Evolutionary conservation across 2,888 invertebrate species (phyloP), one percentile per base, ranked within the genome.

Genomic region (Tridacna gigas): DNA sequence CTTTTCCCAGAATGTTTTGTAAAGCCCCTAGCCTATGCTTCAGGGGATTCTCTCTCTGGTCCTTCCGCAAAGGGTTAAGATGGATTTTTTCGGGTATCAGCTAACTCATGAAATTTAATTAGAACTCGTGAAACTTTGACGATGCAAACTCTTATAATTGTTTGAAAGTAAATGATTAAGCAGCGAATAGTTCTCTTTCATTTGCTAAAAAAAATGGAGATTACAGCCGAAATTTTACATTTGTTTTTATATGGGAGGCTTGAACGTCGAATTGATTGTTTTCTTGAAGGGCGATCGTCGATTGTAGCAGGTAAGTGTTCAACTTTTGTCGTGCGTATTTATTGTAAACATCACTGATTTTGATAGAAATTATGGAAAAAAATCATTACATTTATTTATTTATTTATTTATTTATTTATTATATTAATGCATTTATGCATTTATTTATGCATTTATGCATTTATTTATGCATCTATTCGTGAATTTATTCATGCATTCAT

Each of bases 181-280:
- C 20, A 20, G 4, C 56, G 4, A 18, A 20, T 56, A 1, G 4
- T 56, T 56, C 9, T 56, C 2, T 56, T 56, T n/a, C 56, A 56
- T 18, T 18, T 20, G 20, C 56, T 20, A 20, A 25, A 61, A 12
- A 65, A 22, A 28, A 77, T 82, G 79, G 82, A 84, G 51, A 84
- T 84, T 20, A 84, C 74, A 61, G 67, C 77, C 3, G 66, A 79
- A 12, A 26, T 84, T 22, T 67, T 84, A 18, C 74, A 80, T 77
- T 51, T 84, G 48, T 67, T 82, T 51, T 48, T 84, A 45, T 82
- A 84, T 74, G 84, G 84, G 22, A 63, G 79, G 22, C 47, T 79
- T 18, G 74, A 84, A 37, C 74, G 79, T 22, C 51, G 71, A 37
- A 48, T 71, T n/a, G 82, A 79, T 18, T 61, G 63, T 9, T 63